These are phyloP conservation scores for Gyps fulvus DNA, from an alignment of 2,113 vertebrate species.

Conservation along the genomic window DNA sequence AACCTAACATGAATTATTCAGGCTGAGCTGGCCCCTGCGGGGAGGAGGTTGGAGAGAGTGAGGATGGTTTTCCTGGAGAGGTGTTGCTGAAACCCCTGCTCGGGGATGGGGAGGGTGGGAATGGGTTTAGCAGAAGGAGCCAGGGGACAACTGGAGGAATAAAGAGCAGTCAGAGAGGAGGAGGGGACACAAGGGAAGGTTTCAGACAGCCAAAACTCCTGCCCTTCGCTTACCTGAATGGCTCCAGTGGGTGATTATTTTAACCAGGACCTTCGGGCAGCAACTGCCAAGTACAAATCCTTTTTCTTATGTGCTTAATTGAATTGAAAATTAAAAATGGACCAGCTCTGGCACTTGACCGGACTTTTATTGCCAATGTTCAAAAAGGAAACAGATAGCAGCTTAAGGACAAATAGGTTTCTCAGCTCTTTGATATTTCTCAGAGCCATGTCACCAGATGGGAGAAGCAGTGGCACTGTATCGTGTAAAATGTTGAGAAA, in stretches of 20 bases:
- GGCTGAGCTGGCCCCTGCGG: background rate
- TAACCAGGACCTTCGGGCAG: background rate
- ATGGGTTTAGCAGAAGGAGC: background rate
- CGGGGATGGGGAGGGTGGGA: fast-evolving
- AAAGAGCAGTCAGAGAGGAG: background rate
- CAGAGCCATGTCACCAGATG: background rate
- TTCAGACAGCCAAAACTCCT: background rate
- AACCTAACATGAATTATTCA: background rate
- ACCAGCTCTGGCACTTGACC: background rate
- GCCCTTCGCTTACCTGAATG: background rate
- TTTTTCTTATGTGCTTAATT: background rate
- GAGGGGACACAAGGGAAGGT: background rate
- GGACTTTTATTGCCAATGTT: constrained; percentile 9
- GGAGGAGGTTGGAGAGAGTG: background rate
- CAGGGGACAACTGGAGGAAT: background rate
- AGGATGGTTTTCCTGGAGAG: background rate
- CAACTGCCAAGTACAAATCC: background rate
- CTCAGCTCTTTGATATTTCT: background rate
- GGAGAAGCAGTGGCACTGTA: background rate
- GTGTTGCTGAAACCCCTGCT: background rate
- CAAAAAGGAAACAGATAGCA: constrained; percentile 20
- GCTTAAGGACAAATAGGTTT: constrained; percentile 43
- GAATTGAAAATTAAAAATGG: constrained; percentile 37
- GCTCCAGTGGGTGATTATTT: background rate
- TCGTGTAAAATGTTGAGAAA: background rate